Base-by-base conservation (phyloP, 2,113 vertebrate genomes). In the Asarcornis scutulata region DNA sequence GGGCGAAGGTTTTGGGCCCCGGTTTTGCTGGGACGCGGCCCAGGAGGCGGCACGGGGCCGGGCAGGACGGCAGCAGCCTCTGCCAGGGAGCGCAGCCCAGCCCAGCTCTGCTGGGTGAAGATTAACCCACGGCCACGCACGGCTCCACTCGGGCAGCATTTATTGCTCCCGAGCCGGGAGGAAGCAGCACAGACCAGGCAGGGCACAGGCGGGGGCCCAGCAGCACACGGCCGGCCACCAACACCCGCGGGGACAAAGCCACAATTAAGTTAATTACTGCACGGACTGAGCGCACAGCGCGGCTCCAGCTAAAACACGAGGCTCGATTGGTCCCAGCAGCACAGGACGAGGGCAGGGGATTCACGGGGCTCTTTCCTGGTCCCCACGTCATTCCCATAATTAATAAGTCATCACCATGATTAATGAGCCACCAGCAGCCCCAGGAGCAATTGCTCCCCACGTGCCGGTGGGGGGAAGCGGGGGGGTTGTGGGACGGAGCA, bases 11-110 rank as follows among this genome's bases (percentile, higher is more conserved):
- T 93, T 84, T 36, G 3, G 32, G 88, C 71, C 52, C 68, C 4
- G 81, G 96, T 97, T 96, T 96, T 96, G 82, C 69, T 95, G 97
- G 97, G 97, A 95, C 3, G 0, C 6, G 8, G 46, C 96, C 97
- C 96, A 95, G 96, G 73, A 11, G 13, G 27, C 3, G 1, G 29
- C 58, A 34, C 29, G 52, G 55, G 67, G 20, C 59, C 40, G 13
- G 40, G 46, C 40, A 67, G 62, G 86, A 20, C 8, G 29, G 32
- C 44, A 66, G 87, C 92, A 38, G 83, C 95, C 92, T 40, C 88
- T 91, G 86, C 95, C 81, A 64, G 87, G 72, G 25, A 32, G n/a
- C 9, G 0, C 5, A 4, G 86, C 88, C 21, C 4, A 4, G 86
- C 88, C 21, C 4, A 0, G 76, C 86, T 73, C 18, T 9, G 5